These are phyloP conservation scores for Aphis gossypii DNA, from an alignment of 1,140 invertebrate genomes.

Conservation along the genomic window DNA sequence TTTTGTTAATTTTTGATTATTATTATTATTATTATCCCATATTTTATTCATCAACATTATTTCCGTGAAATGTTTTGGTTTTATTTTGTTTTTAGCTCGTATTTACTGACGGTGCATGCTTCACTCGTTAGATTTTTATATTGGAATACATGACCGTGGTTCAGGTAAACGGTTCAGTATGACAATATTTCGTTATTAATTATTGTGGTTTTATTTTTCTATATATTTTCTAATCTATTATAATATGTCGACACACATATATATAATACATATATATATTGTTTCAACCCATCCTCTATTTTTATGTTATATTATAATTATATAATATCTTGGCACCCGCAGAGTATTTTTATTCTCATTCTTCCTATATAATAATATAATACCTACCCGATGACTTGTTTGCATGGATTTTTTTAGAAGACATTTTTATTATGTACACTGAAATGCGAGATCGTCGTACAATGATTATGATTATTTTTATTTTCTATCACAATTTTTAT, in stretches of 20 bases:
- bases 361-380: not conserved
- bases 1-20: slow-evolving; percentile 48
- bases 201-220: slow-evolving; percentile 30
- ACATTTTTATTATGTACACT: slow-evolving; percentile 1
- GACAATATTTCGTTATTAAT: slow-evolving; percentile 19
- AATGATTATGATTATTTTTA: not conserved
- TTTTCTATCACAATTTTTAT: slow-evolving; percentile 25
- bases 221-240: not conserved
- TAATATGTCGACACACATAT: not conserved
- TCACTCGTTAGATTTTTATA: slow-evolving; percentile 24
- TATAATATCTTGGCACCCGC: not conserved
- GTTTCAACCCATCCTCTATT: not conserved
- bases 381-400: slow-evolving; percentile 5
- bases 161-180: slow-evolving; percentile 42
- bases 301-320: not conserved
- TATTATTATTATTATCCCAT: slow-evolving; percentile 16
- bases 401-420: slow-evolving; percentile 28
- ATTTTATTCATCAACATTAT: slow-evolving; percentile 44
- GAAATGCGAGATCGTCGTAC: not conserved
- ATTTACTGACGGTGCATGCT: slow-evolving; percentile 46
- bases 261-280: not conserved
- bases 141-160: slow-evolving; percentile 26
- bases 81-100: slow-evolving; percentile 52
- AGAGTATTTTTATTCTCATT: not conserved
- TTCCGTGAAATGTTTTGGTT: slow-evolving; percentile 40